Evolutionary conservation across 2,888 invertebrate species (phyloP).

Genomic region (Spodoptera exigua): DNA sequence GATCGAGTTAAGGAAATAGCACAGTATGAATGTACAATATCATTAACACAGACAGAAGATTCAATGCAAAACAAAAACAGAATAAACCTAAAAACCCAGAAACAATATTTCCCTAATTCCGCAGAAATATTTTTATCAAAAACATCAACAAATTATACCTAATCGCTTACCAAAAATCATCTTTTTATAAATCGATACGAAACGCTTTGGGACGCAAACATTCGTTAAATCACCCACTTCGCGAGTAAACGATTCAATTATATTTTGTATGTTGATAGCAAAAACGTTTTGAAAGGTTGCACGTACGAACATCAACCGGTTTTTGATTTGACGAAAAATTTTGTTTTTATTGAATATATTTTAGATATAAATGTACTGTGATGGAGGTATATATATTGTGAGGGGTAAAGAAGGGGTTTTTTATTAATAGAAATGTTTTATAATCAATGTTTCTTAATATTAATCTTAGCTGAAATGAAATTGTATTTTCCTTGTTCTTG

Average conservation of each 20-base stretch:
- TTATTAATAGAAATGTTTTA: slow-evolving; percentile 1
- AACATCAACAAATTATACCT: slow-evolving; percentile 50
- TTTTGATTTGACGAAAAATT: slow-evolving; percentile 47
- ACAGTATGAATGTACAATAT: background rate
- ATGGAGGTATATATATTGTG: slow-evolving; percentile 13
- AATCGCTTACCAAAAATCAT: slow-evolving; percentile 47
- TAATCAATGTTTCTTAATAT: background rate
- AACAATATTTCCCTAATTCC: slow-evolving; percentile 5
- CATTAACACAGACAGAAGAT: slow-evolving; percentile 20
- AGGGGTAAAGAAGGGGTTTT: background rate
- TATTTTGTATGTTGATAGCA: slow-evolving; percentile 45
- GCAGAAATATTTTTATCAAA: slow-evolving; percentile 26
- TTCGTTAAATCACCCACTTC: slow-evolving; percentile 49
- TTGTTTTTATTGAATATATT: slow-evolving; percentile 30
- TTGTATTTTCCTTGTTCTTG: no score
- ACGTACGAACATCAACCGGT: slow-evolving; percentile 23
- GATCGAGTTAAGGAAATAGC: no score
- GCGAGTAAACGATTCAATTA: slow-evolving; percentile 56
- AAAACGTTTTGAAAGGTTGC: slow-evolving; percentile 42
- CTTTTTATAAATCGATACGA: slow-evolving; percentile 42
- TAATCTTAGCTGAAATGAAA: no score
- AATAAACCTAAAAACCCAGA: slow-evolving; percentile 7
- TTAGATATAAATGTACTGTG: no score
- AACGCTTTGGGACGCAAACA: slow-evolving; percentile 52
- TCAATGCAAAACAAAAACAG: slow-evolving; percentile 12